Evolutionary conservation across 1,140 invertebrate species (phyloP).

Genomic region (Sarcophaga bullata): DNA sequence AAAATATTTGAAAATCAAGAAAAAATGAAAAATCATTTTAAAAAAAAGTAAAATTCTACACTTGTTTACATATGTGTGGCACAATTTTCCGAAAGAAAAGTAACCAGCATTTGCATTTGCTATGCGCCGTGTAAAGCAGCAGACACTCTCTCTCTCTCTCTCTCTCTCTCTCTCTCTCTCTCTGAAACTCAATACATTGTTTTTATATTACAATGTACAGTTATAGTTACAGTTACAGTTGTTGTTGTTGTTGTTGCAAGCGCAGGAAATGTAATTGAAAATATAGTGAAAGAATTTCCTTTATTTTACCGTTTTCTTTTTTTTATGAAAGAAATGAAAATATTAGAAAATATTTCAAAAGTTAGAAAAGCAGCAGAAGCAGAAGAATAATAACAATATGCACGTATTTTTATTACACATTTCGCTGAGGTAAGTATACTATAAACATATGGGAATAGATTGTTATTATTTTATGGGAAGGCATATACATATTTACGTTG

Average conservation of each 20-base stretch:
- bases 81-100: too few species aligned
- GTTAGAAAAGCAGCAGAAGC: too few species aligned
- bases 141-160: background rate
- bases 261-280: background rate
- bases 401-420: slow-evolving; percentile 23
- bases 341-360: slow-evolving; percentile 32
- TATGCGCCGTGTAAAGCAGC: background rate
- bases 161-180: background rate
- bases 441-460: background rate
- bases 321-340: background rate
- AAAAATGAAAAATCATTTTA: background rate
- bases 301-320: background rate
- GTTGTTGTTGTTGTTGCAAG: background rate
- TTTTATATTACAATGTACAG: background rate
- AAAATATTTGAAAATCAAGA: background rate
- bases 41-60: background rate
- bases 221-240: too few species aligned
- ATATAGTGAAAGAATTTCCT: background rate
- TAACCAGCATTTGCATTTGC: slow-evolving; percentile 25
- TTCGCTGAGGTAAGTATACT: background rate
- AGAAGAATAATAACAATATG: slow-evolving; percentile 22
- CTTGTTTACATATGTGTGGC: too few species aligned
- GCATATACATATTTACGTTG: background rate
- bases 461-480: background rate
- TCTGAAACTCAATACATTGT: background rate